These are phyloP conservation scores for Oceanites oceanicus DNA, from an alignment of 2,113 vertebrate species.

Conservation along the genomic window DNA sequence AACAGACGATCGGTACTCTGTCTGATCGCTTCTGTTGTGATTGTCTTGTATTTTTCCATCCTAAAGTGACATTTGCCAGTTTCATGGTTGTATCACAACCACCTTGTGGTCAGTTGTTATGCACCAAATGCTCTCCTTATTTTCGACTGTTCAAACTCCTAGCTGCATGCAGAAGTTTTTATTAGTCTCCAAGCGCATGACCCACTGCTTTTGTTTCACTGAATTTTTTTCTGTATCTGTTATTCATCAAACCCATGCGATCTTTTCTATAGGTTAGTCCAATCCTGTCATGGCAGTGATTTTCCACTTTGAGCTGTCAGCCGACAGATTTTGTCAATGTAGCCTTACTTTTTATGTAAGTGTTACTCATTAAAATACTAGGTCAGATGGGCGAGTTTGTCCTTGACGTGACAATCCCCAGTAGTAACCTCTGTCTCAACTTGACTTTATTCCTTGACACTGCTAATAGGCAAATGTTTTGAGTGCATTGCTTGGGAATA, in stretches of 20 bases:
- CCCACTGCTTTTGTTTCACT: background rate
- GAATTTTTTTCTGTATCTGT: background rate
- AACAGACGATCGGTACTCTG: background rate
- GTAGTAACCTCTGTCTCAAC: background rate
- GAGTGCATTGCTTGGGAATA: background rate
- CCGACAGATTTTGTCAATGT: background rate
- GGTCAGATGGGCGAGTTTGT: background rate
- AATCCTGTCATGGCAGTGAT: background rate
- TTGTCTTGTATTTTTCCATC: background rate
- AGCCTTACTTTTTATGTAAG: background rate
- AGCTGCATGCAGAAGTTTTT: background rate
- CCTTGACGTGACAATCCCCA: background rate
- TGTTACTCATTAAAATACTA: background rate
- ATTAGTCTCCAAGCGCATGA: background rate
- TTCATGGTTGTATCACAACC: background rate
- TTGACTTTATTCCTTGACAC: background rate
- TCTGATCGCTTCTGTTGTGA: background rate
- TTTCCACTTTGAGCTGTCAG: background rate
- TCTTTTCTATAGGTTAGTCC: slow-evolving; percentile 3
- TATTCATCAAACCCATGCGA: background rate
- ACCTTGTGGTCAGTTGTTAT: background rate
- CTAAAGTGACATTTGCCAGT: fast-evolving
- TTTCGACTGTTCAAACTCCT: background rate
- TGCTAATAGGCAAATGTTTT: background rate
- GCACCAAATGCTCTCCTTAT: background rate